Evolutionary conservation across 2,888 invertebrate genomes (phyloP), one percentile per base, ranked within the genome.

Genomic region (Chelonus formosanus): DNA sequence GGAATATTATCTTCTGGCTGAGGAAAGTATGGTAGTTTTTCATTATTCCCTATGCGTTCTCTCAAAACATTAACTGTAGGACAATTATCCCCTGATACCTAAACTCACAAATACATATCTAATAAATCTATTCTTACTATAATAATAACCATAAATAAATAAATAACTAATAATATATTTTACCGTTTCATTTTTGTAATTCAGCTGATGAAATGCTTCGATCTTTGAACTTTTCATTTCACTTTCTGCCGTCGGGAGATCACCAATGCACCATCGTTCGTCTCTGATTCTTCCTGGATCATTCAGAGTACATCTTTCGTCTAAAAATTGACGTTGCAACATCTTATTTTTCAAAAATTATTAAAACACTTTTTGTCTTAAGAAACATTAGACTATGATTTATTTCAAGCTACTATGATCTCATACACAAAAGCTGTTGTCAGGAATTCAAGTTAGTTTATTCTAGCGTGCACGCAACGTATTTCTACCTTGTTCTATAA

Each of bases 1-100:
- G 86, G 85, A 70, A 87, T 73, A 59, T 86, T 83, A 72, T 88
- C 87, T 52, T 85, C 85, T 0, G 87, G 85, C 77, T 88, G 88
- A 0, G 89, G 89, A 64, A 89, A 77, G 76, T 89, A 89, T 55
- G 84, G 82, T 66, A 70, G 70, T 4, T 75, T 70, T n/a, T 52
- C 63, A 45, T 32, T 47, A 36, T 69, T 67, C 3, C 71, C 60
- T 10, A 64, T 61, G 31, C 57, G 63, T 35, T 32, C 66, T 56
- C 68, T 67, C 56, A 70, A 32, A 4, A 55, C 58, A 54, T 73
- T 63, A 34, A 56, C 5, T 68, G 69, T 69, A 35, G 73, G 70
- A 48, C 68, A 69, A 35, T 62, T 45, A 56, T 63, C 58, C 55
- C 60, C 59, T 43, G 60, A 36, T 47, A 36, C n/a, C 20, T 61